These are phyloP conservation scores for Gallinago paraguaiae DNA, from an alignment of 2,113 vertebrate species.

Conservation along the genomic window DNA sequence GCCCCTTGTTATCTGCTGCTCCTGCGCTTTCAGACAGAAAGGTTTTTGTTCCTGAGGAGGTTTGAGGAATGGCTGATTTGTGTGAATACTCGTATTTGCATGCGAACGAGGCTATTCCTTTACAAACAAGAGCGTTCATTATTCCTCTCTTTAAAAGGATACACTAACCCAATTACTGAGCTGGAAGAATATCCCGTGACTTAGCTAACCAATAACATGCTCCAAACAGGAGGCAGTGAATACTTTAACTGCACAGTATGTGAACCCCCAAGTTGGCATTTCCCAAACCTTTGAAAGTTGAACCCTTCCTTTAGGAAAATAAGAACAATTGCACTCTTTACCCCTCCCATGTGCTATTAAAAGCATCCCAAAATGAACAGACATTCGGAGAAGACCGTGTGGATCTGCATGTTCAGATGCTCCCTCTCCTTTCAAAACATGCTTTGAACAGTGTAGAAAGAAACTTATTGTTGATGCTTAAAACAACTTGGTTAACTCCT, in stretches of 20 bases:
- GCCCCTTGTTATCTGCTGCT: conserved; percentile 62
- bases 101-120: conserved; percentile 58
- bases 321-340: conserved; percentile 22
- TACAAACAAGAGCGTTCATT: conserved; percentile 57
- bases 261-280: conserved; percentile 3
- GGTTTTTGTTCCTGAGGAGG: conserved; percentile 64
- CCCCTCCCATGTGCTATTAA: conserved; percentile 18
- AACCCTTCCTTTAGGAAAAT: conserved; percentile 2
- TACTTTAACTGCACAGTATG: not conserved
- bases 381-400: not conserved
- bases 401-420: not conserved
- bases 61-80: conserved; percentile 59
- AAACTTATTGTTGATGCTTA: not conserved
- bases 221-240: not conserved
- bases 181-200: conserved; percentile 37
- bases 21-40: conserved; percentile 48
- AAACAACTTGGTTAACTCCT: not conserved
- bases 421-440: conserved; percentile 14
- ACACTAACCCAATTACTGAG: conserved; percentile 61
- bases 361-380: conserved; percentile 17
- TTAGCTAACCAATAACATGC: conserved; percentile 41
- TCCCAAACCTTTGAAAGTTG: conserved; percentile 49
- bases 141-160: conserved; percentile 61
- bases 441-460: conserved; percentile 29
- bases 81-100: conserved; percentile 70